These are phyloP conservation scores for Cryptoprocta ferox DNA, from an alignment of 2,797 vertebrate genomes.

Conservation along the genomic window DNA sequence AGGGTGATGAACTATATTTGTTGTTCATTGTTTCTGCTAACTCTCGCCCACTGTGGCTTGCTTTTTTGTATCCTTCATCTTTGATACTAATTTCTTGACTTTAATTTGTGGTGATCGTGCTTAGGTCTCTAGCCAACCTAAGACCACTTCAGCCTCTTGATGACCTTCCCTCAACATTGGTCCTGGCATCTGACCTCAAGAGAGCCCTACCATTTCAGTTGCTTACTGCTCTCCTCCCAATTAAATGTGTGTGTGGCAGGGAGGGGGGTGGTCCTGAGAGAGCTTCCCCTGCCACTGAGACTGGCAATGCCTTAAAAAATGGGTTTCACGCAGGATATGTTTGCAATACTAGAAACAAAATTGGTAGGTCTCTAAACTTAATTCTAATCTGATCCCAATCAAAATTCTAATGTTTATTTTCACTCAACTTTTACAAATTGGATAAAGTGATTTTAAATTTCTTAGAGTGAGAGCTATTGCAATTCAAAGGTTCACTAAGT, in stretches of 20 bases:
- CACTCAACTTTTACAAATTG: neutral
- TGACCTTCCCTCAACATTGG: neutral
- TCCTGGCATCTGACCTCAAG: neutral
- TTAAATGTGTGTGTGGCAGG: neutral
- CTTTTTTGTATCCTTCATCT: neutral
- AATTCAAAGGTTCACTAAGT: neutral
- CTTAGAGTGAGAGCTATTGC: neutral
- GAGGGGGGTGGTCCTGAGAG: neutral
- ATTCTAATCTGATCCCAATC: conserved; percentile 9
- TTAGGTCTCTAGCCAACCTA: neutral
- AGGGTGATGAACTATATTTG: neutral
- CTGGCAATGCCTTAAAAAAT: neutral
- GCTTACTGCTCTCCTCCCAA: neutral
- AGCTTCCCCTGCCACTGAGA: neutral
- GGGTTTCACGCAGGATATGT: neutral
- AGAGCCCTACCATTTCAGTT: neutral
- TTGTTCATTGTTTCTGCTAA: neutral
- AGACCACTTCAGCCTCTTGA: neutral
- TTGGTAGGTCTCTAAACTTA: neutral
- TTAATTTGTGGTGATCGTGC: neutral
- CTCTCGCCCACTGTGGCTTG: neutral
- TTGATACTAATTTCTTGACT: neutral
- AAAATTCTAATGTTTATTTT: conserved; percentile 12
- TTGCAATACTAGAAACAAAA: conserved; percentile 42
- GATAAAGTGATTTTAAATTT: neutral